These are phyloP conservation scores for Melanerpes aurifrons DNA, from an alignment of 2,113 vertebrate species.

Conservation along the genomic window DNA sequence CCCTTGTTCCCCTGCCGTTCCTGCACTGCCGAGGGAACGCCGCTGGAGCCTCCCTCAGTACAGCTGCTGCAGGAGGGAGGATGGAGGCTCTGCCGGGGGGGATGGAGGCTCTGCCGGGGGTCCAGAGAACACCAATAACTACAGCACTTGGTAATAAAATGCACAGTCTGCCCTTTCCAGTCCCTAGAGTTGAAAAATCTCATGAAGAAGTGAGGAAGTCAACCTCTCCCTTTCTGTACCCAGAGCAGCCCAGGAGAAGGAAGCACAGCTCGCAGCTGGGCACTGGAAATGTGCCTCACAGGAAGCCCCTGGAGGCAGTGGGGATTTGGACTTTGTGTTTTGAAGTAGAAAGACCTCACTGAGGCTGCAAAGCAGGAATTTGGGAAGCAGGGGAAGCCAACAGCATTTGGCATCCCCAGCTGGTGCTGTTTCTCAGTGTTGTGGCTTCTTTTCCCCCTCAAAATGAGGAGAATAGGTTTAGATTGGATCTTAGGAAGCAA, in stretches of 20 bases:
- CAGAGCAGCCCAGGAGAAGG: neutral
- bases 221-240: neutral
- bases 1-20: rapidly evolving
- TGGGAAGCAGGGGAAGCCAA: rapidly evolving
- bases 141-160: neutral
- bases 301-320: neutral
- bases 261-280: neutral
- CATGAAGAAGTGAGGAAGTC: neutral
- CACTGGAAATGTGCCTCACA: neutral
- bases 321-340: neutral
- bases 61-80: neutral
- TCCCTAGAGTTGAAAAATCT: neutral
- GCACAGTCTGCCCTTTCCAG: neutral
- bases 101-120: rapidly evolving
- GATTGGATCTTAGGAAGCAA: too few relatives aligned
- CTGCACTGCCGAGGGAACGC: rapidly evolving
- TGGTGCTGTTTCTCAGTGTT: neutral
- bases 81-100: neutral
- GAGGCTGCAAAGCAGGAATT: neutral
- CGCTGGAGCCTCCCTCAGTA: rapidly evolving
- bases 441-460: too few relatives aligned
- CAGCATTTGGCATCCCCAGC: neutral
- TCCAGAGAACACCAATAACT: neutral
- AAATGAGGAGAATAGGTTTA: too few relatives aligned
- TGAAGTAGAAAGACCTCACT: neutral